A percentile compares a stretch with the other conserved stretches of the same genome.
phyloP scores from a whole-genome alignment of 2,888 invertebrate species.

The Achlya flavicornis region DNA sequence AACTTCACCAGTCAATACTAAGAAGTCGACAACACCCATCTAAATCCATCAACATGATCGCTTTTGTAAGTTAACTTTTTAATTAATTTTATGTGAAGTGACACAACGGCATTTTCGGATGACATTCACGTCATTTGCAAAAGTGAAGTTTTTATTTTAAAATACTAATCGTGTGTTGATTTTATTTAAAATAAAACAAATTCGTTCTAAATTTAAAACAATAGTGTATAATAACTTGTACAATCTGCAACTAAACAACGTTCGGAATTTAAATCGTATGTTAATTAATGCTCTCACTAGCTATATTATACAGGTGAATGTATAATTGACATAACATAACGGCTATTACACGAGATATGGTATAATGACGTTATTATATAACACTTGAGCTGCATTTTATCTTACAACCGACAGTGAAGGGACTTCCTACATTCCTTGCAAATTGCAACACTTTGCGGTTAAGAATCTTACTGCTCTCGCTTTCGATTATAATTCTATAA shows the following conservation, averaged over 20 bases:
- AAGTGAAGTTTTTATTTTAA: neutral
- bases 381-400: slow-evolving; percentile 2
- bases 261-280: neutral
- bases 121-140: neutral
- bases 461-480: neutral
- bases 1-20: slow-evolving; percentile 71
- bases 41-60: slow-evolving; percentile 78
- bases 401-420: slow-evolving; percentile 30
- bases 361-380: slow-evolving; percentile 23
- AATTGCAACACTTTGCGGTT: neutral
- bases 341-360: neutral
- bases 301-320: slow-evolving; percentile 20
- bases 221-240: neutral
- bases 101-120: neutral
- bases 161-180: neutral
- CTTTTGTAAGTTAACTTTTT: slow-evolving; percentile 69
- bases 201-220: neutral
- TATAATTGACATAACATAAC: slow-evolving; percentile 22
- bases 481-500: slow-evolving; percentile 5
- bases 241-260: neutral
- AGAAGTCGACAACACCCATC: slow-evolving; percentile 65
- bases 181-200: neutral
- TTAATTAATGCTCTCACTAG: slow-evolving; percentile 24
- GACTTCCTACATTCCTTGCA: slow-evolving; percentile 18
- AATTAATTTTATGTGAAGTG: slow-evolving; percentile 21